Evolutionary conservation across 1,140 invertebrate genomes (phyloP).

Genomic region (Charaxes varanes): DNA sequence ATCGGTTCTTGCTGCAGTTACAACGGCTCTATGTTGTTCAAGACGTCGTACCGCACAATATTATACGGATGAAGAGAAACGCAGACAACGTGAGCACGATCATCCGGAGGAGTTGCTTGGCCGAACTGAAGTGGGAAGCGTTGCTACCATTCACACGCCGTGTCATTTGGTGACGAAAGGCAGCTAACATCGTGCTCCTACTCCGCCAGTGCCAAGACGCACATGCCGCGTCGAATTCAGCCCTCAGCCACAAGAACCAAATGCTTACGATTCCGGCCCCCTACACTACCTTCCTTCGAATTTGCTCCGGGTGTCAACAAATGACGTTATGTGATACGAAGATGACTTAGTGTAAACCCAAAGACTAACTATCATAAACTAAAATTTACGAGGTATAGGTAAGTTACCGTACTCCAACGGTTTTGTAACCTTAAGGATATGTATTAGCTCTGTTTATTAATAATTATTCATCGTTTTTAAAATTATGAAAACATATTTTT

Average conservation of each 20-base stretch:
- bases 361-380: slow-evolving; percentile 13
- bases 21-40: slow-evolving; percentile 75
- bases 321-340: slow-evolving; percentile 55
- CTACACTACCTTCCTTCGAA: slow-evolving; percentile 33
- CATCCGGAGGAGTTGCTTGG: slow-evolving; percentile 55
- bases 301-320: slow-evolving; percentile 23
- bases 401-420: no score
- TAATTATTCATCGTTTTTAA: slow-evolving; percentile 13
- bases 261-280: slow-evolving; percentile 22
- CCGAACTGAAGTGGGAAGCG: slow-evolving; percentile 47
- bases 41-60: slow-evolving; percentile 80
- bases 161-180: slow-evolving; percentile 48
- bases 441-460: background rate
- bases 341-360: slow-evolving; percentile 55
- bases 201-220: slow-evolving; percentile 26
- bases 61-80: slow-evolving; percentile 83
- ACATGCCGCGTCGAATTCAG: slow-evolving; percentile 26
- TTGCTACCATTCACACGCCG: slow-evolving; percentile 60
- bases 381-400: background rate
- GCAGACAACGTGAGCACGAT: slow-evolving; percentile 72
- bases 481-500: slow-evolving; percentile 25
- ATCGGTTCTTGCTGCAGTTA: slow-evolving; percentile 67
- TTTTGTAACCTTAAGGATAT: no score
- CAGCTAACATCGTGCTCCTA: slow-evolving; percentile 49
- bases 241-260: slow-evolving; percentile 17